Conservation (phyloP, 1,140 invertebrate species). For the Drepana arcuata region DNA sequence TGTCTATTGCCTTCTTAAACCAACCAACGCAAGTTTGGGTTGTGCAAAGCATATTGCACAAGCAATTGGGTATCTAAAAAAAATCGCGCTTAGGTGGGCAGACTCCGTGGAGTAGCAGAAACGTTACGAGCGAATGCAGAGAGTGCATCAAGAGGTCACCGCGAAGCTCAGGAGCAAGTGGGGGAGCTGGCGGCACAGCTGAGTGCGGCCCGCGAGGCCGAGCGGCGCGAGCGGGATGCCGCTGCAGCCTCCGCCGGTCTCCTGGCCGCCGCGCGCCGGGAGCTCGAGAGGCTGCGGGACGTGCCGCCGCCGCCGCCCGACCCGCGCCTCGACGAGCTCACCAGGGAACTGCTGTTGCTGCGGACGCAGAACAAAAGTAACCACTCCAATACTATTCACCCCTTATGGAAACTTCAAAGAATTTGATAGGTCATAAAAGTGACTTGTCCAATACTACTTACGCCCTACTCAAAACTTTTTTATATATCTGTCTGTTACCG, state of each 20-base stretch:
- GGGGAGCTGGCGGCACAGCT: conserved; percentile 74
- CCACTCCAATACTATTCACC: too few relatives aligned
- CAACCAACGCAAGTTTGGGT: too few relatives aligned
- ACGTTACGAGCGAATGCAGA: conserved; percentile 75
- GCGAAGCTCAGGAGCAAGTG: conserved; percentile 69
- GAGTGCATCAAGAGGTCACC: conserved; percentile 65
- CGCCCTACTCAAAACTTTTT: too few relatives aligned
- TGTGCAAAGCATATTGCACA: too few relatives aligned
- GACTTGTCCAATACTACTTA: too few relatives aligned
- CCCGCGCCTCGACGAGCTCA: conserved; percentile 80
- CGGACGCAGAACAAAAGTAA: conserved; percentile 83
- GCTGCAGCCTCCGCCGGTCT: conserved; percentile 51
- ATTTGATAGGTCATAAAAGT: too few relatives aligned
- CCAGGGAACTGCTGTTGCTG: conserved; percentile 77
- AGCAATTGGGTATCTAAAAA: too few relatives aligned
- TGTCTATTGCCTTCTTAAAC: too few relatives aligned
- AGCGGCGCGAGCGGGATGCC: conserved; percentile 49
- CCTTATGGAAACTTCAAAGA: too few relatives aligned
- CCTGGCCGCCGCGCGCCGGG: conserved; percentile 68
- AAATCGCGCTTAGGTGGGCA: conserved; percentile 60
- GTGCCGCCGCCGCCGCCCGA: conserved; percentile 76
- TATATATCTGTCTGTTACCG: too few relatives aligned
- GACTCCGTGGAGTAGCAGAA: conserved; percentile 63
- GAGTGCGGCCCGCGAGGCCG: conserved; percentile 70
- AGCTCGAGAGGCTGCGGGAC: conserved; percentile 59